A percentile compares a stretch with the other conserved stretches of the same genome.
Evolutionary conservation across 2,888 invertebrate species (phyloP).

Genomic region (Eurois occulta): DNA sequence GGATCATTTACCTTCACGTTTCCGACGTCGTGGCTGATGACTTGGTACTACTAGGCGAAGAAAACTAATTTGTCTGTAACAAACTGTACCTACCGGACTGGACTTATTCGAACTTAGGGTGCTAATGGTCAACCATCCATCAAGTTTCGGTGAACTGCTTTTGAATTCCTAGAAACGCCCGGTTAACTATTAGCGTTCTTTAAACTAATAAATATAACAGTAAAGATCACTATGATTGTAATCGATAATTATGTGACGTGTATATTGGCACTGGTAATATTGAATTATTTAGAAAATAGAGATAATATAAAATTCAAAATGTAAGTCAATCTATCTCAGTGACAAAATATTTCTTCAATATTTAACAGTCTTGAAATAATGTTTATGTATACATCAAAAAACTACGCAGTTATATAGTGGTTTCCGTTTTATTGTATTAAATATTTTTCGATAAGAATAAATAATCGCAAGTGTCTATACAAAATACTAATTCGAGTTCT

Average conservation of each 20-base stretch:
- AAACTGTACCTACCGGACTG: constrained; percentile 53
- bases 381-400: constrained; percentile 21
- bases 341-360: constrained; percentile 57
- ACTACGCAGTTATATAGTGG: constrained; percentile 12
- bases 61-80: constrained; percentile 70
- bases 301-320: constrained; percentile 65
- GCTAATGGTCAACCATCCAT: constrained; percentile 68
- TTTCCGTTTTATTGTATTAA: constrained; percentile 23
- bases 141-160: constrained; percentile 64
- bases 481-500: constrained; percentile 20
- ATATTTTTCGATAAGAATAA: constrained; percentile 8
- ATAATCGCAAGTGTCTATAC: constrained; percentile 29
- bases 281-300: constrained; percentile 64
- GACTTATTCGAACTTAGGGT: constrained; percentile 66
- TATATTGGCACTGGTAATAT: constrained; percentile 68
- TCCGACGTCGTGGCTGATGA: constrained; percentile 98
- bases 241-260: constrained; percentile 57
- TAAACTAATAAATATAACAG: constrained; percentile 57
- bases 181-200: constrained; percentile 66
- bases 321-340: constrained; percentile 66
- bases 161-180: constrained; percentile 61
- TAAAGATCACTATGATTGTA: constrained; percentile 61
- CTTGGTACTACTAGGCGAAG: constrained; percentile 94
- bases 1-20: constrained; percentile 99
- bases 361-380: constrained; percentile 33